Percentiles rank a stretch among this genome's conserved stretches.
phyloP scores from a whole-genome alignment of 2,888 invertebrate genomes.

The Nemapogon koenigi region DNA sequence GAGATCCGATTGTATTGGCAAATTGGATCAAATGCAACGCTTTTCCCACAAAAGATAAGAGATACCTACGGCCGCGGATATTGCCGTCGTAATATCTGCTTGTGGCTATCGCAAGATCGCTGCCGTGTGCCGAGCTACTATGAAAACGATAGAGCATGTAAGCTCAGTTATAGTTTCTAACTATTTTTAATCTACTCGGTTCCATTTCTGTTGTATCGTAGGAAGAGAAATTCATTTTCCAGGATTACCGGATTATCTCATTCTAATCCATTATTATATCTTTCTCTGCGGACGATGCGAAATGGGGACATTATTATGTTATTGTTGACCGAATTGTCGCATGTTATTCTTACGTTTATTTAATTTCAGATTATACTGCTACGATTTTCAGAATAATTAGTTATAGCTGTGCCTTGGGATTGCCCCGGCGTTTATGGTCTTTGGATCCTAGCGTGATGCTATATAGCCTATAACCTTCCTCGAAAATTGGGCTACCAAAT shows the following conservation, averaged over 20 bases:
- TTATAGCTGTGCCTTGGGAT: no score
- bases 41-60: slow-evolving; percentile 57
- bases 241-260: slow-evolving; percentile 6
- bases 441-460: no score
- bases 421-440: no score
- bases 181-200: slow-evolving; percentile 21
- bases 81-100: slow-evolving; percentile 45
- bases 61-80: slow-evolving; percentile 23
- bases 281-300: slow-evolving; percentile 2
- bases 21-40: slow-evolving; percentile 66
- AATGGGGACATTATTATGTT: background rate
- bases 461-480: no score
- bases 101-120: slow-evolving; percentile 38
- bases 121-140: slow-evolving; percentile 26
- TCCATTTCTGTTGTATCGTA: slow-evolving; percentile 5
- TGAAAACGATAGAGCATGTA: slow-evolving; percentile 29
- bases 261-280: slow-evolving; percentile 7
- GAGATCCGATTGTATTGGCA: slow-evolving; percentile 62
- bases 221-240: slow-evolving; percentile 6
- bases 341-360: background rate
- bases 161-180: slow-evolving; percentile 21
- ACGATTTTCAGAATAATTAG: background rate
- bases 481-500: no score
- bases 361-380: background rate
- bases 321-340: background rate